Base-by-base conservation (phyloP, 2,113 vertebrate genomes). In the Puma concolor region DNA sequence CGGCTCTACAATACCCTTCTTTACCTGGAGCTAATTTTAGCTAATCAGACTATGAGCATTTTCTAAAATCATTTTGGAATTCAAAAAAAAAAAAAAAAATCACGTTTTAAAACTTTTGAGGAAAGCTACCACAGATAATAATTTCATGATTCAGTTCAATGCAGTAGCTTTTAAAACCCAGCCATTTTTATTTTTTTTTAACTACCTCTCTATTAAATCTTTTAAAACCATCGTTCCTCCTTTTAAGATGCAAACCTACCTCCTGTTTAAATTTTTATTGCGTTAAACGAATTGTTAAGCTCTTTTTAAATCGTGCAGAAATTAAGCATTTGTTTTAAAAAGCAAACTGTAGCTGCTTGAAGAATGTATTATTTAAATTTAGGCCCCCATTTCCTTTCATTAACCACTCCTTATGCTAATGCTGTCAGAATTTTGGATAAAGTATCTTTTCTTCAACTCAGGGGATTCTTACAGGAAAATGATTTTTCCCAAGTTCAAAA, bases 11-110 rank as follows among this genome's bases (percentile, higher is more conserved):
- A 21, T 69, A 88, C 66, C 77, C 52, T 88, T 91, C 44, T 96
- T 90, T 50, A 33, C 94, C 82, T 88, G 71, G 25, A 90, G n/a
- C 92, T 96, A 97, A 97, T 88, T 96, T 97, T 97, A 93, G 54
- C 76, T 94, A 94, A 92, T 92, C 88, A 97, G 92, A 83, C 84
- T 87, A 81, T 67, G n/a, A 72, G 38, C 48, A 94, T 96, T 90
- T 96, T 96, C n/a, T 91, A 85, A 96, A 95, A 91, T 95, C 48
- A 93, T 91, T 96, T 96, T 79, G 50, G 23, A 90, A 94, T 64
- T 91, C 29, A 44, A 44, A 44, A 3, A 60, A 81, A 38, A 60
- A 81, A 38, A 36, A 97, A 92, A 85, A 52, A 79, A 54, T 64
- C 16, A 29, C 31, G 91, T 66, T 92, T 48, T 66, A 92, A 93